A percentile compares a stretch with the other conserved stretches of the same genome.
phyloP scores from a whole-genome alignment of 2,113 vertebrate genomes.

The Pterocles orientalis region DNA sequence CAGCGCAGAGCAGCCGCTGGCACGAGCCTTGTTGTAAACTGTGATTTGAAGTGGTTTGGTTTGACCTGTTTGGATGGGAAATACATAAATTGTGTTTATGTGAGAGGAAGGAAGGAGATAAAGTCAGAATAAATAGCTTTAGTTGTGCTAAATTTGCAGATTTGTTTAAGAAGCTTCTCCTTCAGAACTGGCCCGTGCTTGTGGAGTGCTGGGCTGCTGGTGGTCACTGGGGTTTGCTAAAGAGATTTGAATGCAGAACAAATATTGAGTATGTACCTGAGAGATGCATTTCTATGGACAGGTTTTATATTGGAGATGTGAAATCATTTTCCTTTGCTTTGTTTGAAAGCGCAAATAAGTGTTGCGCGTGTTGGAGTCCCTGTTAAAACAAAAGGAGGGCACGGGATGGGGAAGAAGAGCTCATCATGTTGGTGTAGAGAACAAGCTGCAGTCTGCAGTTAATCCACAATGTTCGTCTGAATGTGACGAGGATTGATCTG shows the following conservation, averaged over 20 bases:
- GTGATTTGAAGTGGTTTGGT: neutral
- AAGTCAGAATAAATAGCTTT: neutral
- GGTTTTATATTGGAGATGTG: neutral
- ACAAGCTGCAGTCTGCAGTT: neutral
- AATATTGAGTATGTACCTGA: neutral
- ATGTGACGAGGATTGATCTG: neutral
- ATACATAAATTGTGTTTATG: neutral
- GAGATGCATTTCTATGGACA: neutral
- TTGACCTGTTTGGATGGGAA: neutral
- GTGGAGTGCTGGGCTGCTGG: neutral
- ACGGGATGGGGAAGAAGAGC: neutral
- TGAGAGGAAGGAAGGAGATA: neutral
- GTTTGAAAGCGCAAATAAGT: neutral
- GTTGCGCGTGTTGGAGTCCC: neutral
- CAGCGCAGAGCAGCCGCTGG: neutral
- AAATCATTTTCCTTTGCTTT: neutral
- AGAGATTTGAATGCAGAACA: neutral
- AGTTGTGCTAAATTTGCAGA: neutral
- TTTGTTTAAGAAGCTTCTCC: neutral
- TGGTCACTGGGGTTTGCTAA: neutral
- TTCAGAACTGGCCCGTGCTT: neutral
- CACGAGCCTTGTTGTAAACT: neutral
- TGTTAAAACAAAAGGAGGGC: neutral
- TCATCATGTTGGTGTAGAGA: neutral
- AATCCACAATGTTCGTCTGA: neutral